Percentiles rank a stretch among this genome's conserved stretches.
These are phyloP conservation scores for Zelostemma sp. DNA, from an alignment of 1,140 invertebrate genomes.

Conservation along the genomic window DNA sequence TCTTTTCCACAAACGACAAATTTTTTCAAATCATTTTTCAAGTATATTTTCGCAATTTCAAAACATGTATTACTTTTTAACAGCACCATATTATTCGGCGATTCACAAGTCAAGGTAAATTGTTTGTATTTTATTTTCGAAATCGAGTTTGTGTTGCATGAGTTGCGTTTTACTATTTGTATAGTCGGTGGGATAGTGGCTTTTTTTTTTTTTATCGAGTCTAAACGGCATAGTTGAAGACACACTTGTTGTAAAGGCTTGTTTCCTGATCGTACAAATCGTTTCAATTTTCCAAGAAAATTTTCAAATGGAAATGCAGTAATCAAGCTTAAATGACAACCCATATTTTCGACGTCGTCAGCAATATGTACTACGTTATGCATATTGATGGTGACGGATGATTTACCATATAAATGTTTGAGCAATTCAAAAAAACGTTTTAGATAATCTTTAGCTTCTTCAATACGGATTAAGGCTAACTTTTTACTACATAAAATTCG, in stretches of 20 bases:
- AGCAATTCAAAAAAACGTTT: constrained; percentile 11
- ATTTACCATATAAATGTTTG: constrained; percentile 13
- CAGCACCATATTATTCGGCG: constrained; percentile 18
- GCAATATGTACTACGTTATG: constrained; percentile 19
- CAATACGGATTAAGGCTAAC: background rate
- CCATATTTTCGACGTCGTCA: constrained; percentile 18
- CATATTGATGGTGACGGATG: constrained; percentile 10
- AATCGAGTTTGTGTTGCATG: background rate
- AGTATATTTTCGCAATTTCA: background rate
- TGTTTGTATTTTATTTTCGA: constrained; percentile 14
- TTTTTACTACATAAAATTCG: constrained; percentile 20
- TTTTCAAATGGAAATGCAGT: constrained; percentile 37
- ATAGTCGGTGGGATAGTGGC: background rate
- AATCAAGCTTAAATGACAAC: constrained; percentile 11
- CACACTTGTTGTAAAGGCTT: constrained; percentile 22
- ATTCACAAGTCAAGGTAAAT: background rate
- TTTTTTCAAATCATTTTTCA: background rate
- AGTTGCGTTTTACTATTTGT: background rate
- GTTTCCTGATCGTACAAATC: constrained; percentile 16
- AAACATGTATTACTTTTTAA: constrained; percentile 12
- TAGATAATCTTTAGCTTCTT: constrained; percentile 12
- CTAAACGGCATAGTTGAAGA: constrained; percentile 7
- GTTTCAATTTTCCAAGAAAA: constrained; percentile 27
- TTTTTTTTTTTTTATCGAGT: constrained; percentile 3
- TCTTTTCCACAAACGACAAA: background rate